Evolutionary conservation across 2,888 invertebrate species (phyloP).

Genomic region (Erannis defoliaria): DNA sequence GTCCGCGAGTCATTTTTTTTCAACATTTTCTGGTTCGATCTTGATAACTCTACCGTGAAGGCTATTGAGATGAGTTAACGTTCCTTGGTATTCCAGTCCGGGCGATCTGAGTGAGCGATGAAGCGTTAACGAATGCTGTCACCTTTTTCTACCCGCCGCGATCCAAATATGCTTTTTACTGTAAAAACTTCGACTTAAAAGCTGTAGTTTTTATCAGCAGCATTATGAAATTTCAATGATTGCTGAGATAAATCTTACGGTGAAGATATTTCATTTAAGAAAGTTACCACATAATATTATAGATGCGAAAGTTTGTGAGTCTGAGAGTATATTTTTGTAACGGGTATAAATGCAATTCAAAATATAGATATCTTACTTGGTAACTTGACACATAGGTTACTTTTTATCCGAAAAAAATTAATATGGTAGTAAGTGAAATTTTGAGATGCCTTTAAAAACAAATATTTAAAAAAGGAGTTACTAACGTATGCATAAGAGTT

Average conservation of each 20-base stretch:
- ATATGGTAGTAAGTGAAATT: too few species aligned
- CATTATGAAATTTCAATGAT: slow-evolving; percentile 10
- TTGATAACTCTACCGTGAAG: slow-evolving; percentile 34
- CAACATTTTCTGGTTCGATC: slow-evolving; percentile 28
- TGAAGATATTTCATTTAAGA: neutral
- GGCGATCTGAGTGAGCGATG: slow-evolving; percentile 48
- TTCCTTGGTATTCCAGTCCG: slow-evolving; percentile 44
- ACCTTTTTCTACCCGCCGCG: slow-evolving; percentile 21
- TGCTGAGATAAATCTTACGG: neutral
- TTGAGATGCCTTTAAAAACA: too few species aligned
- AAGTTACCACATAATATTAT: neutral
- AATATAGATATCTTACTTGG: too few species aligned
- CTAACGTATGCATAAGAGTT: too few species aligned
- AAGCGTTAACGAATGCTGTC: slow-evolving; percentile 52
- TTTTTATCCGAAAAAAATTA: too few species aligned
- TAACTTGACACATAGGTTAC: too few species aligned
- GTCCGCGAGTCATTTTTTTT: slow-evolving; percentile 6
- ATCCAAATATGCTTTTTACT: slow-evolving; percentile 36
- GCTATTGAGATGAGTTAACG: slow-evolving; percentile 41
- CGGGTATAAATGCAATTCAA: too few species aligned
- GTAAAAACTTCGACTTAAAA: slow-evolving; percentile 35
- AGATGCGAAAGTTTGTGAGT: too few species aligned
- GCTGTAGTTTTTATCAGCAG: slow-evolving; percentile 19
- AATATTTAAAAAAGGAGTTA: too few species aligned
- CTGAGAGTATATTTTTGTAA: too few species aligned